phyloP scores from a whole-genome alignment of 2,888 invertebrate genomes.

The Quadriops clusia region DNA sequence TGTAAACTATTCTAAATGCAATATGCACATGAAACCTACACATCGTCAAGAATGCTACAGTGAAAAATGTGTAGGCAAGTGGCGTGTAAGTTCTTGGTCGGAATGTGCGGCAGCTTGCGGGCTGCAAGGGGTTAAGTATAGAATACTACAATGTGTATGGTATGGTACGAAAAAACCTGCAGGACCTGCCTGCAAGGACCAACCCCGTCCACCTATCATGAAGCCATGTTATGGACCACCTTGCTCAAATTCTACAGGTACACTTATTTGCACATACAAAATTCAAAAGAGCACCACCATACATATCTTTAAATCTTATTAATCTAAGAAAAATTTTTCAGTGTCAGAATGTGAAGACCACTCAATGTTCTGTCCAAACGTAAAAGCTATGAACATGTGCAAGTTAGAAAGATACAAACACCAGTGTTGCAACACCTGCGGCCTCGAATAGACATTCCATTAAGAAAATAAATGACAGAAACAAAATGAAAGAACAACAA shows the following conservation, averaged over 20 bases:
- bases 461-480: no score
- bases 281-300: constrained; percentile 4
- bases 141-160: constrained; percentile 90
- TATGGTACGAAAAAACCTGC: constrained; percentile 71
- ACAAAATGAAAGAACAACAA: no score
- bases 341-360: constrained; percentile 57
- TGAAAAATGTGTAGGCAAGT: constrained; percentile 75
- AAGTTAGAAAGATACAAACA: constrained; percentile 68
- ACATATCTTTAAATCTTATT: constrained; percentile 11
- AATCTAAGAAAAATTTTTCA: constrained; percentile 10
- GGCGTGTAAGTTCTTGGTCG: constrained; percentile 89
- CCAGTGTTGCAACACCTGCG: constrained; percentile 62
- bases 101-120: constrained; percentile 84
- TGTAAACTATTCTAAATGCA: constrained; percentile 47
- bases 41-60: constrained; percentile 70
- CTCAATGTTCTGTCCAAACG: constrained; percentile 77
- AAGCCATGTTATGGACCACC: constrained; percentile 62
- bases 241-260: constrained; percentile 38
- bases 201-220: constrained; percentile 64
- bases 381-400: constrained; percentile 80
- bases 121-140: constrained; percentile 71
- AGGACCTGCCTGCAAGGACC: constrained; percentile 71
- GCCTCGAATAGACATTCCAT: no score
- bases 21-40: constrained; percentile 59
- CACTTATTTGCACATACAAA: neutral